Base-by-base conservation (phyloP, 2,888 invertebrate genomes). In the Odontocerum albicorne region DNA sequence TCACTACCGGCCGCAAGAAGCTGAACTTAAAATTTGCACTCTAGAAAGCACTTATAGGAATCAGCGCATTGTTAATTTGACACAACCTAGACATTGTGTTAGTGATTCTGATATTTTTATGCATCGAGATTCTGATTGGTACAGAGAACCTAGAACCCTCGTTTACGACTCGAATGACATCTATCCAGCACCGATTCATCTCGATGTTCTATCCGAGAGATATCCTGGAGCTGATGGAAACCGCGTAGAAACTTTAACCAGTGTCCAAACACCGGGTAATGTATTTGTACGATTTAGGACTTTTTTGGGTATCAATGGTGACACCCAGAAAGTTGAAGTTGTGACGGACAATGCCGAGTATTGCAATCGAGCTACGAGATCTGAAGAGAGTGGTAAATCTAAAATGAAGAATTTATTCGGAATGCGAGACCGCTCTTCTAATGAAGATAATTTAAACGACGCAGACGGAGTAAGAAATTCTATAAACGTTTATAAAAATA, bases 31-130 rank as follows among this genome's bases (percentile, higher is more conserved):
- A 15, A 61, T 61, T n/a, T 55, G 56, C 45, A 61, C 61, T 4
- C 43, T 61, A 31, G 61, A 61, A 20, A 53, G 58, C 17, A 40
- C 61, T 3, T 61, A 58, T 16, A 38, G 58, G 8, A 36, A 20
- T 3, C 36, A 43, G 1, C 22, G 21, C 21, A 32, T 33, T 4
- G 21, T 17, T 4, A 44, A 32, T 36, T 39, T 54, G 12, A 21
- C 45, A 13, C 4, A 33, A 8, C 27, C 42, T 3, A 43, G 61
- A 6, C 61, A 49, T 19, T 58, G 49, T 21, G 61, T 61, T 22
- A 61, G 61, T 36, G 61, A 61, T 12, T 61, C 61, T 7, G 38
- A 61, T 32, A 56, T 61, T 21, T 61, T 51, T 36, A 56, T 56
- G 43, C 50, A 59, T 20, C 45, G 50, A 8, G 61, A 61, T 12